A percentile compares a stretch with the other conserved stretches of the same genome.
Conservation (phyloP, 2,797 vertebrate species). For the Macrochelys suwanniensis region DNA sequence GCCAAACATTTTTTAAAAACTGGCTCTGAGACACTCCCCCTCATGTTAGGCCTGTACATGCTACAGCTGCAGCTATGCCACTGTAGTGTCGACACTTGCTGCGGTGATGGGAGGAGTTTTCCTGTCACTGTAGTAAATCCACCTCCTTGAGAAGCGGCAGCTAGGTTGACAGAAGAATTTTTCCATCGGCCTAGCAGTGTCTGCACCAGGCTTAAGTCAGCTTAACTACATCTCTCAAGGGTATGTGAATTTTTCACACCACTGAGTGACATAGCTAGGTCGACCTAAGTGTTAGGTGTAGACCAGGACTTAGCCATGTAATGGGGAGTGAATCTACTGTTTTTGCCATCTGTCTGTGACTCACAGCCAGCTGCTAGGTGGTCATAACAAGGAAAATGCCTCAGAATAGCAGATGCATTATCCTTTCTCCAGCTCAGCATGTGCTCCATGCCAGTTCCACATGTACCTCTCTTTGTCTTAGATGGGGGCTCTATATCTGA, state of each 20-base stretch:
- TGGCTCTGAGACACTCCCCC: neutral
- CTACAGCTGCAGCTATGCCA: neutral
- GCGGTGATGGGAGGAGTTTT: neutral
- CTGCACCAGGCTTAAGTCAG: neutral
- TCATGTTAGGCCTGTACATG: neutral
- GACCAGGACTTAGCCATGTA: neutral
- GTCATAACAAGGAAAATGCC: neutral
- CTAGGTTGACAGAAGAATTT: neutral
- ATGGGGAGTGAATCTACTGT: neutral
- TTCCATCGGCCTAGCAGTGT: neutral
- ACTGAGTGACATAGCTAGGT: neutral
- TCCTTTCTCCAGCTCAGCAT: neutral
- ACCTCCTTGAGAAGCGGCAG: neutral
- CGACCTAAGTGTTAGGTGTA: neutral
- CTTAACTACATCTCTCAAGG: neutral
- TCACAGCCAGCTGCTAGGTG: neutral
- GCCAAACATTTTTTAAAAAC: neutral
- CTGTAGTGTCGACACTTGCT: neutral
- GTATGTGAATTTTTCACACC: neutral
- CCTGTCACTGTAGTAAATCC: neutral
- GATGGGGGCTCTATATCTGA: neutral
- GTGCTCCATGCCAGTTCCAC: neutral
- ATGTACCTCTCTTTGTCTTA: neutral
- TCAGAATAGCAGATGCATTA: neutral
- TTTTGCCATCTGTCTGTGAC: neutral